Evolutionary conservation across 2,113 vertebrate species (phyloP), one percentile per base, ranked within the genome.

Genomic region (Sceloporus undulatus): DNA sequence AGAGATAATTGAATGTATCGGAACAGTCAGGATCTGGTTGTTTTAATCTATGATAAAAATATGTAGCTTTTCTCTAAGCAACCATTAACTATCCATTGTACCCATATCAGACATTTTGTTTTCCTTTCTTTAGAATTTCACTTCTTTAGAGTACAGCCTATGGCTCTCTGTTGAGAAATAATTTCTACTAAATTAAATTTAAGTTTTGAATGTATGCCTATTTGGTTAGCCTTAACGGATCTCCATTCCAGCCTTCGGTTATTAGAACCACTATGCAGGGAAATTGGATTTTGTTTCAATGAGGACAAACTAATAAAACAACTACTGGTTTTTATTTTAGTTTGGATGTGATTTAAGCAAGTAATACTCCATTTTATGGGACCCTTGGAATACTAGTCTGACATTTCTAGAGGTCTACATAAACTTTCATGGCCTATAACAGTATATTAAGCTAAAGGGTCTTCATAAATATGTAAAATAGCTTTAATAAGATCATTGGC

Each of bases 381-480:
- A 77, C 65, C 83, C 89, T 89, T 92, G 82, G 82, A 92, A 80
- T 85, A 38, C 84, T 92, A 56, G 80, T 93, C 66, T 96, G 95
- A 91, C 84, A 85, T 68, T 94, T 95, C 91, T 91, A 87, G 65
- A 93, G 93, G 94, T 90, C 93, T 93, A 62, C 0, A 91, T 92
- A 94, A 95, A 94, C 83, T 94, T 95, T 92, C 81, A 92, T 88
- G 90, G 81, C 85, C 85, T 68, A 7, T 90, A 91, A 90, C 66
- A 87, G 52, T 92, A 95, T 95, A 93, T 94, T 92, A 94, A 93
- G 82, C 94, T 87, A 34, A 1, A 21, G 82, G 88, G 65, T 93
- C 89, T 95, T 93, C 89, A 89, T 92, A 93, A 94, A 92, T 90
- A 78, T 79, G 91, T 89, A 94, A 95, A 91, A 66, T 90, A 85